Percentiles rank a stretch among this genome's conserved stretches.
Conservation (phyloP, 2,113 vertebrate species). For the Apus apus region DNA sequence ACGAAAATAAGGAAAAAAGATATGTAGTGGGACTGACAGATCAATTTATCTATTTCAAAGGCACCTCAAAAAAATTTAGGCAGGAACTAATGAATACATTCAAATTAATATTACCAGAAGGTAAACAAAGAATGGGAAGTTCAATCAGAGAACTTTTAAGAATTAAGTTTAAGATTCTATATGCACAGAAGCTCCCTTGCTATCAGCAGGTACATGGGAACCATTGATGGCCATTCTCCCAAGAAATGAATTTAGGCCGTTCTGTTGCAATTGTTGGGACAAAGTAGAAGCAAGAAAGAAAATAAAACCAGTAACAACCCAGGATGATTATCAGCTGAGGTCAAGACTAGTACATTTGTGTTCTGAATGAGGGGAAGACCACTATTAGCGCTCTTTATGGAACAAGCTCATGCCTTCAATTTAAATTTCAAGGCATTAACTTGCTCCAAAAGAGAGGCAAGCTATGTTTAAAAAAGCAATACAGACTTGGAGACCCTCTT, state of each 20-base stretch:
- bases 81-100: not conserved
- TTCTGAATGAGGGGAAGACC: not conserved
- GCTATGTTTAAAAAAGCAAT: not conserved
- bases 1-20: not conserved
- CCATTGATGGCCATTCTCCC: not conserved
- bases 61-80: not conserved
- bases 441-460: not conserved
- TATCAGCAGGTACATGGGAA: not conserved
- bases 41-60: not conserved
- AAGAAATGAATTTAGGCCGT: not conserved
- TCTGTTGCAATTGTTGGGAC: not conserved
- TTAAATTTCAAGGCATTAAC: not conserved
- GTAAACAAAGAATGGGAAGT: not conserved
- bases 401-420: not conserved
- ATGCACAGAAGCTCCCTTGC: not conserved
- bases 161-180: not conserved
- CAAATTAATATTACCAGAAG: not conserved
- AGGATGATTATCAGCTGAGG: not conserved
- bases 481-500: not conserved
- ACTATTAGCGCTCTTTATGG: not conserved
- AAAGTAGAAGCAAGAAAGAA: not conserved
- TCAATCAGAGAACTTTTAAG: not conserved
- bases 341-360: not conserved
- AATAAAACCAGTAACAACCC: not conserved
- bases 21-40: not conserved